Percentiles rank a stretch among this genome's conserved stretches.
phyloP scores from a whole-genome alignment of 2,888 invertebrate genomes.

The Eilema griseolum region DNA sequence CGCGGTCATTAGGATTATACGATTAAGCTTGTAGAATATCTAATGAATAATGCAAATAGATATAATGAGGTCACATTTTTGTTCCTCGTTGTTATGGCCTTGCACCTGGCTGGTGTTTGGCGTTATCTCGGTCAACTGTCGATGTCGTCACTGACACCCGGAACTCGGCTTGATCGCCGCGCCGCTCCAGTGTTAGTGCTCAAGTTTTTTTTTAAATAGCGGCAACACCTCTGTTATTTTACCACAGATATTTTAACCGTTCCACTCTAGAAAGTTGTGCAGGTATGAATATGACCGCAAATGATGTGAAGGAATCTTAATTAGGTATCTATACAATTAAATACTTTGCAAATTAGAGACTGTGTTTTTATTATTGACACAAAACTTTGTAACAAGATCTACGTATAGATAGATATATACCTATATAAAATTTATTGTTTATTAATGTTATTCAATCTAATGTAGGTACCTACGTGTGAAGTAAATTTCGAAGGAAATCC shows the following conservation, averaged over 20 bases:
- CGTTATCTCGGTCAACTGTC: slow-evolving; percentile 63
- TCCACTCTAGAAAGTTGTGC: slow-evolving; percentile 26
- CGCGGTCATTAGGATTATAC: slow-evolving; percentile 42
- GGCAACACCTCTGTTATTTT: slow-evolving; percentile 21
- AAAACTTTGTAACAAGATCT: background rate
- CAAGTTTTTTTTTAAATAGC: slow-evolving; percentile 15
- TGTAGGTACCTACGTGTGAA: background rate
- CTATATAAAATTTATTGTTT: background rate
- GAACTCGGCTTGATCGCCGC: slow-evolving; percentile 49
- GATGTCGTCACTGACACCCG: slow-evolving; percentile 57
- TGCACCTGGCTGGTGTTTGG: slow-evolving; percentile 60
- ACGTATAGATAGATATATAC: background rate
- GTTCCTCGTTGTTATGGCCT: slow-evolving; percentile 57
- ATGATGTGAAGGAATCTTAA: background rate
- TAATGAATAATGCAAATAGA: slow-evolving; percentile 63
- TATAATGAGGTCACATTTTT: slow-evolving; percentile 65
- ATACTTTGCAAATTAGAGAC: slow-evolving; percentile 4
- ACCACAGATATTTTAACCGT: slow-evolving; percentile 24
- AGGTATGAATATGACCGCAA: background rate
- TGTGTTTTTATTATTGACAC: background rate
- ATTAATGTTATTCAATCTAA: slow-evolving; percentile 3
- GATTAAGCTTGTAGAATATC: slow-evolving; percentile 47
- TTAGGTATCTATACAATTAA: slow-evolving; percentile 1
- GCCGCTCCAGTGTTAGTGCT: slow-evolving; percentile 26
- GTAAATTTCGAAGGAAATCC: slow-evolving; percentile 36